A percentile compares a stretch with the other conserved stretches of the same genome.
phyloP scores from a whole-genome alignment of 2,113 vertebrate species.

The Aspidoscelis tigris region DNA sequence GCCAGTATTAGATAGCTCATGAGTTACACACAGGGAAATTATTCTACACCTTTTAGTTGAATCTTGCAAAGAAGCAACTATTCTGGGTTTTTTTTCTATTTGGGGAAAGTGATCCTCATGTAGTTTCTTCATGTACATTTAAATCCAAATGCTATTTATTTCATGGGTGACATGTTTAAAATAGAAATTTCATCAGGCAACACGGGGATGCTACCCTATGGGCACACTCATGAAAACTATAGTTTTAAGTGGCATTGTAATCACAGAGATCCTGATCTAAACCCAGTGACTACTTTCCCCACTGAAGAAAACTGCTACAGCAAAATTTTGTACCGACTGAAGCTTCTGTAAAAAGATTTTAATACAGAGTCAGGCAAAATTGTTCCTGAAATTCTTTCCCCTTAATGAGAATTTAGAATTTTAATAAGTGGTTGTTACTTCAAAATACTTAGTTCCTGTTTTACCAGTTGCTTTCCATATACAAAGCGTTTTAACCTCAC shows the following conservation, averaged over 20 bases:
- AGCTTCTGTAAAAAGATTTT: not conserved
- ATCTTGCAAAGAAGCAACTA: not conserved
- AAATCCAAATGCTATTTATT: not conserved
- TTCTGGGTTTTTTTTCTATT: not conserved
- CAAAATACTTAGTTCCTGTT: conserved; percentile 45
- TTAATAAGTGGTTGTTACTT: conserved; percentile 27
- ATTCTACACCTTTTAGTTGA: conserved; percentile 52
- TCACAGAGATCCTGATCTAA: not conserved
- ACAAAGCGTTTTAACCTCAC: conserved; percentile 49
- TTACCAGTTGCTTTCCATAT: not conserved
- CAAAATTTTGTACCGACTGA: not conserved
- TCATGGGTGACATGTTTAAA: not conserved
- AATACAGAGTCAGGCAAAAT: not conserved
- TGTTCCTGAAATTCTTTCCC: not conserved
- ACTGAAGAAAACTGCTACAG: not conserved
- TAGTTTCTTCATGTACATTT: not conserved
- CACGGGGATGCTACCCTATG: not conserved
- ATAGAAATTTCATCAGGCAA: not conserved
- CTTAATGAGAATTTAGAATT: not conserved
- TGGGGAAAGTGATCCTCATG: not conserved
- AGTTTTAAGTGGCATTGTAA: not conserved
- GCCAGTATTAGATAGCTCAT: conserved; percentile 75
- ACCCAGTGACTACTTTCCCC: not conserved
- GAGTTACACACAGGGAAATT: conserved; percentile 67
- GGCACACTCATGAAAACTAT: not conserved